These are phyloP conservation scores for Ichneumoninae sp. DNA, from an alignment of 2,888 invertebrate species.

Conservation along the genomic window DNA sequence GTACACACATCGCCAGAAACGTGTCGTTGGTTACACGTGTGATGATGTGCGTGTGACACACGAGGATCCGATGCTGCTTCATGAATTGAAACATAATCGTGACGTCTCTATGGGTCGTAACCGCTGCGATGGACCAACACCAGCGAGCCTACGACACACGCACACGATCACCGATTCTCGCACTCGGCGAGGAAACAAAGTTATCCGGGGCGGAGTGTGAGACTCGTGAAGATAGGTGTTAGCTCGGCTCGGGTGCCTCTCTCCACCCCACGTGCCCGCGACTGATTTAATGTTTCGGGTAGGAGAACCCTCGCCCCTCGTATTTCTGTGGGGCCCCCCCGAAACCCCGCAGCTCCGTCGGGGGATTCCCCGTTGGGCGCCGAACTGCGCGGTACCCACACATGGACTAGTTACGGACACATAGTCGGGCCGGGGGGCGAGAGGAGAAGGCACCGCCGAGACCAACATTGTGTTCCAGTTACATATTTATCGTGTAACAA, in stretches of 20 bases:
- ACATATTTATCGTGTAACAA: slow-evolving; percentile 84
- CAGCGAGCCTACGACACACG: neutral
- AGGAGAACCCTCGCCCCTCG: slow-evolving; percentile 30
- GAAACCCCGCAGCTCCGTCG: slow-evolving; percentile 51
- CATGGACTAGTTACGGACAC: neutral
- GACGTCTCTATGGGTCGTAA: slow-evolving; percentile 43
- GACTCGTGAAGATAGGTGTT: slow-evolving; percentile 56
- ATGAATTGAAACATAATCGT: slow-evolving; percentile 60
- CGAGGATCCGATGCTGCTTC: slow-evolving; percentile 4
- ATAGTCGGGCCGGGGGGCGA: slow-evolving; percentile 19
- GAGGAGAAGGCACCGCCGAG: slow-evolving; percentile 56
- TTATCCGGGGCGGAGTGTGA: slow-evolving; percentile 22
- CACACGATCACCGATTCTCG: slow-evolving; percentile 3
- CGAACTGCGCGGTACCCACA: neutral
- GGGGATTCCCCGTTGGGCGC: slow-evolving; percentile 44
- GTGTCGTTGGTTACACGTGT: slow-evolving; percentile 22
- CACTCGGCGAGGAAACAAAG: slow-evolving; percentile 37
- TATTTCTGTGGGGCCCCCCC: slow-evolving; percentile 20
- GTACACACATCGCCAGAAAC: slow-evolving; percentile 7
- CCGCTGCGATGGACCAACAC: slow-evolving; percentile 26
- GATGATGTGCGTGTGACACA: slow-evolving; percentile 28
- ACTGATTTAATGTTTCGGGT: slow-evolving; percentile 59
- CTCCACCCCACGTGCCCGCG: slow-evolving; percentile 57
- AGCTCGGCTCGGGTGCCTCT: slow-evolving; percentile 34
- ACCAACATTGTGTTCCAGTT: slow-evolving; percentile 81